Base-by-base conservation (phyloP, 2,888 invertebrate genomes). In the Tenthredo distinguenda region DNA sequence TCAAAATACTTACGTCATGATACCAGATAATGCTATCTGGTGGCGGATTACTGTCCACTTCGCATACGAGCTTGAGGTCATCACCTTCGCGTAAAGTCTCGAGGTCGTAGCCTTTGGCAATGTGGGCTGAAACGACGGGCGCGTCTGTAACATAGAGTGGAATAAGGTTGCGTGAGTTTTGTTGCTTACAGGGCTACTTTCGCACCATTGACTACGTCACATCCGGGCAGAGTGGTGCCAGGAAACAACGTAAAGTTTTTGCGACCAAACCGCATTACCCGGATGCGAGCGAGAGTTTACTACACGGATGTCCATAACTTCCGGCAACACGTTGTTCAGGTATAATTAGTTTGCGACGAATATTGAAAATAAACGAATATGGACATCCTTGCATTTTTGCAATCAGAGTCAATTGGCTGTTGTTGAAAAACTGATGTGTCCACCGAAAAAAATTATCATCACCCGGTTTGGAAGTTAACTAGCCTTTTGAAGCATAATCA, bases 11-110 rank as follows among this genome's bases (percentile, higher is more conserved):
- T 95, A 98, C 98, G 94, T 97, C 96, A 93, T 96, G 97, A 92
- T 96, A 97, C 96, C 98, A 98, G 82, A 96, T 95, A 92, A 96
- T 97, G 90, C 95, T 96, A 88, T 95, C 95, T 15, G 97, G 96
- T 71, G 96, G 95, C 15, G 98, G 98, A 87, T 96, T 96, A 71
- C 98, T 97, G 88, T 96, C 96, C 40, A 97, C 96, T 88, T 97
- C 96, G 92, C 98, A 98, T 84, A 96, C 95, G 84, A 98, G 95
- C 90, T 96, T 96, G 82, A 97, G 96, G 89, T 97, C 96, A 89
- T 97, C 96, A 76, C 97, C 97, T 94, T 98, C 98, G 87, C 96
- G 94, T 87, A 96, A 95, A 40, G 95, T 95, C 91, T 96, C 96
- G 90, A 95, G 95, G 21, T 95, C 95, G 90, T 96, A 95, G 76